These are phyloP conservation scores for Oryzias javanicus DNA, from an alignment of 2,113 vertebrate genomes.

Conservation along the genomic window DNA sequence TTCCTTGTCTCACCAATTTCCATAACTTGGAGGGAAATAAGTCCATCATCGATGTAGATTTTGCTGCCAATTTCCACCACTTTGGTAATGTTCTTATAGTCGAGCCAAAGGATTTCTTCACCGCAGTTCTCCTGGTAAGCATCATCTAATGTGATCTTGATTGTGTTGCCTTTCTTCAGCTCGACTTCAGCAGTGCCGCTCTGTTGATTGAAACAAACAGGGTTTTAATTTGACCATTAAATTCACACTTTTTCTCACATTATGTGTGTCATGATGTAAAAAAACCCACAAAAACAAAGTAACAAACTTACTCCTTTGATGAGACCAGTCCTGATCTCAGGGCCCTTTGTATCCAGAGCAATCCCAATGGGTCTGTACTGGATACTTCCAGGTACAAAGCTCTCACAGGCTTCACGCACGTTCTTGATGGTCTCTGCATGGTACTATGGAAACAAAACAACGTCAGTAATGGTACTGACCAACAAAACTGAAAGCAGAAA, in stretches of 20 bases:
- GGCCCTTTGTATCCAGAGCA: slow-evolving; percentile 97
- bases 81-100: slow-evolving; percentile 95
- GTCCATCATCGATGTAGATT: slow-evolving; percentile 94
- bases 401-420: slow-evolving; percentile 88
- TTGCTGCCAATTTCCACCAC: slow-evolving; percentile 91
- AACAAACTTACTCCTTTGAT: slow-evolving; percentile 88
- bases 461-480: neutral
- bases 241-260: no score
- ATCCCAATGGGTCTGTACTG: slow-evolving; percentile 92
- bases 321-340: slow-evolving; percentile 97
- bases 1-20: slow-evolving; percentile 83
- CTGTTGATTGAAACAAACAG: slow-evolving; percentile 58
- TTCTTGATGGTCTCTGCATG: slow-evolving; percentile 94
- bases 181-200: slow-evolving; percentile 96
- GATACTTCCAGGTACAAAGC: slow-evolving; percentile 91
- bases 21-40: slow-evolving; percentile 89
- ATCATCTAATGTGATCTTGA: slow-evolving; percentile 91
- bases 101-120: slow-evolving; percentile 87
- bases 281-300: neutral
- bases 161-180: slow-evolving; percentile 84
- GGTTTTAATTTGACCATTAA: neutral
- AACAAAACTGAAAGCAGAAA: no score
- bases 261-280: neutral
- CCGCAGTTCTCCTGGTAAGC: slow-evolving; percentile 88
- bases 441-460: slow-evolving; percentile 69